These are phyloP conservation scores for Lithobius niger DNA, from an alignment of 1,140 invertebrate species.

Conservation along the genomic window DNA sequence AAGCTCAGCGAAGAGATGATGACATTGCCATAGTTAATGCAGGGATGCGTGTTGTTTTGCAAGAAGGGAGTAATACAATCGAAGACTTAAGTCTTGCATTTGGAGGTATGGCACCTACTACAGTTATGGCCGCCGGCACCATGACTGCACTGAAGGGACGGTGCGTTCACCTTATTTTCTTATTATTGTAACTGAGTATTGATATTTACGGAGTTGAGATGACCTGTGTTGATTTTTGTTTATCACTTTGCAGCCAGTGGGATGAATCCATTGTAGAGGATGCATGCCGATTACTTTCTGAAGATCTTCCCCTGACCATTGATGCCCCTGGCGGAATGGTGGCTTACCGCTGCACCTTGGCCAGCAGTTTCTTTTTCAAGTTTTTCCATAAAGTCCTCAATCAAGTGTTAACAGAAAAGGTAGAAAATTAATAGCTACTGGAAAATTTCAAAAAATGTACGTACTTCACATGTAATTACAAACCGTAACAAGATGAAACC, in stretches of 20 bases:
- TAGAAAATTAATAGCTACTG: no score
- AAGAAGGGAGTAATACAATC: constrained; percentile 38
- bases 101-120: constrained; percentile 83
- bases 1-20: constrained; percentile 78
- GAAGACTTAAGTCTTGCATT: constrained; percentile 55
- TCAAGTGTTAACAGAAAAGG: constrained; percentile 17
- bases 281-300: constrained; percentile 45
- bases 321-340: constrained; percentile 83
- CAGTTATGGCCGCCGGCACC: constrained; percentile 57
- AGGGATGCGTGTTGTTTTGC: constrained; percentile 47
- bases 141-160: constrained; percentile 46
- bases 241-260: constrained; percentile 45
- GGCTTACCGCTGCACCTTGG: constrained; percentile 63
- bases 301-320: constrained; percentile 59
- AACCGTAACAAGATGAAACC: no score
- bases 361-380: constrained; percentile 75
- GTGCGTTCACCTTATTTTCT: constrained; percentile 23
- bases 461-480: no score
- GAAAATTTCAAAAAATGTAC: no score
- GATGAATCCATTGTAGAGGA: constrained; percentile 49
- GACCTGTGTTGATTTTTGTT: neutral
- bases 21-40: constrained; percentile 92
- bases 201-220: no score
- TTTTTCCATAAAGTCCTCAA: constrained; percentile 55
- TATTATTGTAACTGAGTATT: neutral